phyloP scores from a whole-genome alignment of 1,140 invertebrate species.

The Drosophila arawakana region DNA sequence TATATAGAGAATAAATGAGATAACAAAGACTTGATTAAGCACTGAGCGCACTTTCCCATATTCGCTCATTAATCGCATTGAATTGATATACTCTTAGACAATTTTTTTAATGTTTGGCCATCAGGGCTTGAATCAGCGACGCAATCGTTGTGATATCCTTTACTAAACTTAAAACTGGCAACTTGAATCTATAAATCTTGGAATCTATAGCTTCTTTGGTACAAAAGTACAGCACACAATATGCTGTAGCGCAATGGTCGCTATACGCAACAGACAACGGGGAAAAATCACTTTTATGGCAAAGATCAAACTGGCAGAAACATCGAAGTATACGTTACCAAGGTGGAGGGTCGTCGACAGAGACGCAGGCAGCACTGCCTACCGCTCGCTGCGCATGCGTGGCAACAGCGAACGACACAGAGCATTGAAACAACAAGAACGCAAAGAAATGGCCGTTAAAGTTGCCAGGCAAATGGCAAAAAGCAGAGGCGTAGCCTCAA shows the following conservation, averaged over 20 bases:
- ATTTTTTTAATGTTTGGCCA: conserved; percentile 26
- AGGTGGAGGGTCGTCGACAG: conserved; percentile 53
- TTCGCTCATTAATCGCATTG: conserved; percentile 34
- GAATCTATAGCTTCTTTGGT: conserved; percentile 25
- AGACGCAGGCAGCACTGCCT: conserved; percentile 38
- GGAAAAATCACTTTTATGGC: conserved; percentile 80
- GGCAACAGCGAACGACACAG: conserved; percentile 56
- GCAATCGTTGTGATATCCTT: conserved; percentile 49
- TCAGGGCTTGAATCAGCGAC: conserved; percentile 34
- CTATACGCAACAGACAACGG: conserved; percentile 63
- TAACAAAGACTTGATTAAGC: no score
- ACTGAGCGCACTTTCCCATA: no score
- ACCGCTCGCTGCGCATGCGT: conserved; percentile 64
- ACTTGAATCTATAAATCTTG: conserved; percentile 47
- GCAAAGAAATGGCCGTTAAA: conserved; percentile 79
- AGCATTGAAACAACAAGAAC: conserved; percentile 15
- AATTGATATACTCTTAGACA: conserved; percentile 2
- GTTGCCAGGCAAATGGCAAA: conserved; percentile 79
- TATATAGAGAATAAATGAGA: no score
- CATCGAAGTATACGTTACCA: conserved; percentile 70
- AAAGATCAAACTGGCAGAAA: conserved; percentile 78
- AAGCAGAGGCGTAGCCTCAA: conserved; percentile 70
- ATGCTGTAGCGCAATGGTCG: conserved; percentile 74
- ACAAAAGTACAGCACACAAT: conserved; percentile 74
- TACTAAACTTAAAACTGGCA: conserved; percentile 26